These are phyloP conservation scores for Ophion ventricosus DNA, from an alignment of 2,888 invertebrate genomes.

Conservation along the genomic window DNA sequence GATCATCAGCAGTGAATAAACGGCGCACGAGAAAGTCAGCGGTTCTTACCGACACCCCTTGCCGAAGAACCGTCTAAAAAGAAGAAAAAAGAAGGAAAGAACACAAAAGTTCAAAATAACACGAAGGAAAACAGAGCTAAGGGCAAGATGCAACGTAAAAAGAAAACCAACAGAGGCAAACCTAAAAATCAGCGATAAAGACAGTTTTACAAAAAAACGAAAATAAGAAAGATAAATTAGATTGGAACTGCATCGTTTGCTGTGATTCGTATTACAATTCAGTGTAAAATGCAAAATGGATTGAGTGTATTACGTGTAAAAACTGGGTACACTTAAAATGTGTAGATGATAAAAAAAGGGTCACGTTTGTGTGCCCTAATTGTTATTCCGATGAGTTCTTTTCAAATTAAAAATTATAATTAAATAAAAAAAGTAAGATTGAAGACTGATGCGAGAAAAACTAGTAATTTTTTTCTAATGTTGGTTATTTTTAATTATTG, in stretches of 20 bases:
- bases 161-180: background rate
- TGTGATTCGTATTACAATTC: too few species aligned
- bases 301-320: background rate
- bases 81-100: background rate
- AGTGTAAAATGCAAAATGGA: too few species aligned
- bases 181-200: too few species aligned
- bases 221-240: background rate
- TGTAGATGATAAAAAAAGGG: too few species aligned
- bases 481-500: too few species aligned
- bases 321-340: background rate
- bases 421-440: too few species aligned
- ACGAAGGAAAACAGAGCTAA: background rate
- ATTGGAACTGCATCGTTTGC: background rate
- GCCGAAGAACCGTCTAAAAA: background rate
- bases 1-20: background rate
- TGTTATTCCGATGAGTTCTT: background rate
- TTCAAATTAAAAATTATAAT: too few species aligned
- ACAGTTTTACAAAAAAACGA: background rate
- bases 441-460: too few species aligned
- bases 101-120: background rate
- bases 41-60: background rate
- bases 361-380: background rate
- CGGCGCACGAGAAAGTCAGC: background rate
- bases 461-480: too few species aligned
- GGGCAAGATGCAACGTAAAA: background rate